Evolutionary conservation across 2,113 vertebrate species (phyloP).

Genomic region (Etheostoma cragini): DNA sequence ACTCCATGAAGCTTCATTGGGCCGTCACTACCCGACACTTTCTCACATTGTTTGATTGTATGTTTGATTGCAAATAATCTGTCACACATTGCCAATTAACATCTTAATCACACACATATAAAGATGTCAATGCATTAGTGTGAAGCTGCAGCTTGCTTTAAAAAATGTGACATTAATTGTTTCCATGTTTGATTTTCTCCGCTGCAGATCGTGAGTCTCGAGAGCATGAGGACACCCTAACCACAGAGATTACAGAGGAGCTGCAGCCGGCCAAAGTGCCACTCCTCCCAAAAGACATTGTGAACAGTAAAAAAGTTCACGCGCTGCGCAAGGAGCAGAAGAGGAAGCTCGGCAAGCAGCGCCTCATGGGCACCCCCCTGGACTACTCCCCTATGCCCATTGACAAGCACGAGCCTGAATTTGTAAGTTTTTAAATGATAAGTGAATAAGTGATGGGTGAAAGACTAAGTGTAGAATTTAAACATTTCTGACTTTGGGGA

Average conservation of each 20-base stretch:
- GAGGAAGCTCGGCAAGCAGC: conserved; percentile 89
- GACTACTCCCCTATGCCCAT: conserved; percentile 92
- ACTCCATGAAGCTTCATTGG: too few species aligned
- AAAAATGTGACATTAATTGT: background rate
- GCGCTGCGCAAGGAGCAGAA: conserved; percentile 92
- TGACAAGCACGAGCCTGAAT: conserved; percentile 94
- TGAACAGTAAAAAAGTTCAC: conserved; percentile 90
- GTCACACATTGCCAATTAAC: background rate
- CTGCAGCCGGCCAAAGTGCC: conserved; percentile 87
- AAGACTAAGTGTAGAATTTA: background rate
- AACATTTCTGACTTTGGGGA: background rate
- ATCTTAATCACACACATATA: background rate
- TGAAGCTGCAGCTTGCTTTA: background rate
- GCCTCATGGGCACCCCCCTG: conserved; percentile 84
- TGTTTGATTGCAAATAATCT: background rate
- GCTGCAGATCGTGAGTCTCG: conserved; percentile 90
- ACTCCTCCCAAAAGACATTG: conserved; percentile 83
- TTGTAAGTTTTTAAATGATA: conserved; percentile 84
- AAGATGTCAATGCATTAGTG: background rate
- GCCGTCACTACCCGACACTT: background rate
- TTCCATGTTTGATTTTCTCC: conserved; percentile 9
- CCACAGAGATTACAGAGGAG: conserved; percentile 90
- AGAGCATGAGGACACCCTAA: conserved; percentile 90
- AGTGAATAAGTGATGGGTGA: too few species aligned
- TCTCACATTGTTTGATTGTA: background rate